Evolutionary conservation across 2,113 vertebrate genomes (phyloP), one percentile per base, ranked within the genome.

Genomic region (Amphiprion ocellaris): DNA sequence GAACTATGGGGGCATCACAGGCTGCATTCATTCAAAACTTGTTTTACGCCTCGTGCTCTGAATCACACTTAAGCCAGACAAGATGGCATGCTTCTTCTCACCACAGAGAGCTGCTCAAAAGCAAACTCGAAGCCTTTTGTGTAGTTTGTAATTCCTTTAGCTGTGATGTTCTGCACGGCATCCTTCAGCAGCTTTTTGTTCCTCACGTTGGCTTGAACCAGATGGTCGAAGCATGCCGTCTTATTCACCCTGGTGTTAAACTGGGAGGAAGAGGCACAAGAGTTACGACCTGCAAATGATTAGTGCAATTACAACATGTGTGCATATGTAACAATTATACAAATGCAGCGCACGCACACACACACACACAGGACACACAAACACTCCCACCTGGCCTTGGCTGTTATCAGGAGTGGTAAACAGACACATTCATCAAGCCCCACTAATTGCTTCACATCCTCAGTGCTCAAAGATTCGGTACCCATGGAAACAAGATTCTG

Each of bases 161-260:
- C 98, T 11, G 96, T 95, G 84, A 99, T 98, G 90, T 98, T 97
- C 90, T 98, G 96, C 33, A 99, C 97, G 0, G 96, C 97, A 33
- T 99, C 98, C 92, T 99, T 99, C 88, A 99, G 90, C 72, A 98
- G 95, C 94, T 99, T 99, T 94, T 99, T 99, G 90, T 99, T 99
- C 85, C 98, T 96, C 55, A 99, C 98, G 14, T 99, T 99, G 69
- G 98, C 98, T 92, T 99, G 98, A 69, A 99, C 98, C 81, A 99
- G 96, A 75, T 98, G 97, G 74, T 97, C 95, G 77, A 99, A 99
- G 86, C 98, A 99, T 37, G 97, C 98, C 23, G 98, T 97, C 7
- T 97, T 97, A 73, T 97, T 97, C 80, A 98, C 98, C 55, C 96
- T 94, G 61, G 97, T 98, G 93, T 99, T 99, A 89, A 99, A 99